These are phyloP conservation scores for Hypena proboscidalis DNA, from an alignment of 2,888 invertebrate species.

Conservation along the genomic window DNA sequence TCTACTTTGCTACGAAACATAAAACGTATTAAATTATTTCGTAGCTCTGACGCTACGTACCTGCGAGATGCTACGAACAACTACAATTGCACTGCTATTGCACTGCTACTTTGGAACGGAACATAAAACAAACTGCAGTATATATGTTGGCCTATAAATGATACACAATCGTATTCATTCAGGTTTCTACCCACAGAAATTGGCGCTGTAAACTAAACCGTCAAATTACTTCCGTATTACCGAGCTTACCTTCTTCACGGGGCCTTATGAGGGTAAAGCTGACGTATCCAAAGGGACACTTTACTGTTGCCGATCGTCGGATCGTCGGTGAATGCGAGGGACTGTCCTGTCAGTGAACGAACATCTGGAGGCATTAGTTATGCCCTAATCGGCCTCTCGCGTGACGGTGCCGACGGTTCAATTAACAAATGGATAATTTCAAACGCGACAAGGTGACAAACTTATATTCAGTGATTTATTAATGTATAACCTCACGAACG, in stretches of 20 bases:
- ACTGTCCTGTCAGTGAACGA: slow-evolving; percentile 32
- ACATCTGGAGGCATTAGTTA: slow-evolving; percentile 36
- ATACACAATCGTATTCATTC: no score
- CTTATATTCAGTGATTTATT: slow-evolving; percentile 59
- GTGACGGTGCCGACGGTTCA: slow-evolving; percentile 67
- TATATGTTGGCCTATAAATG: no score
- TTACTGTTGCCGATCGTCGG: slow-evolving; percentile 25
- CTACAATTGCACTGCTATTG: no score
- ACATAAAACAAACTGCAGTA: no score
- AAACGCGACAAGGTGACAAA: slow-evolving; percentile 58
- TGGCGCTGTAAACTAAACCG: slow-evolving; percentile 27
- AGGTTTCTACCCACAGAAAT: not conserved
- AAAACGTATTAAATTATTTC: no score
- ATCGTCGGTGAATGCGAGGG: slow-evolving; percentile 22
- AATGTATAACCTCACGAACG: slow-evolving; percentile 21
- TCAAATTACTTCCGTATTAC: slow-evolving; percentile 34
- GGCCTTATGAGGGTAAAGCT: slow-evolving; percentile 37
- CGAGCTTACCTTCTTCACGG: slow-evolving; percentile 35
- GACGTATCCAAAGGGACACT: slow-evolving; percentile 28
- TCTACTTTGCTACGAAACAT: no score
- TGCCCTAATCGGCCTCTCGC: slow-evolving; percentile 63
- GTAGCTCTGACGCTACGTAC: slow-evolving; percentile 11
- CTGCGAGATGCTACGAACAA: slow-evolving; percentile 19
- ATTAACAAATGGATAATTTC: slow-evolving; percentile 76
- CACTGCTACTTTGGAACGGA: no score